A percentile compares a stretch with the other conserved stretches of the same genome.
Evolutionary conservation across 2,888 invertebrate species (phyloP).

Genomic region (Andrena minutula): DNA sequence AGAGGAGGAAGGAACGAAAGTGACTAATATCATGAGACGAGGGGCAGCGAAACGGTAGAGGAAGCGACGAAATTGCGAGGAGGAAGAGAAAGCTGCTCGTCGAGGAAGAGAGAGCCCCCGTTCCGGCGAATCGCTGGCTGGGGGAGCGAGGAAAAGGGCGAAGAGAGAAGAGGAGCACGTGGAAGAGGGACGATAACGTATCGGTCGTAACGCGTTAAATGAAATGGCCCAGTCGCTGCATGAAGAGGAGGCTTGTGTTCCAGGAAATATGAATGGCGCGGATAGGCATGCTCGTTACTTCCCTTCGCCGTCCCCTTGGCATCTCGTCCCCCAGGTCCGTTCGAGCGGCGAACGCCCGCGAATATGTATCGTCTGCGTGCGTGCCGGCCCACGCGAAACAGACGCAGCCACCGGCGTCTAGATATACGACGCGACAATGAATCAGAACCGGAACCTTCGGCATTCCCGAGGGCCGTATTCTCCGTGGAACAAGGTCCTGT

Average conservation of each 20-base stretch:
- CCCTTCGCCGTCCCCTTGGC: conserved; percentile 13
- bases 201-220: conserved; percentile 70
- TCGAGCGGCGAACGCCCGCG: conserved; percentile 8
- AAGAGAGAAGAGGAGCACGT: neutral
- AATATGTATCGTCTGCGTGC: conserved; percentile 56
- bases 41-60: neutral
- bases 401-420: conserved; percentile 77
- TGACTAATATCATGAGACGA: neutral
- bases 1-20: neutral
- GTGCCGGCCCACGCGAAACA: conserved; percentile 60
- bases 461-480: conserved; percentile 76
- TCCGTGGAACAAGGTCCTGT: conserved; percentile 53
- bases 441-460: conserved; percentile 82
- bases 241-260: conserved; percentile 49
- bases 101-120: neutral
- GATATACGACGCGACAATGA: conserved; percentile 80
- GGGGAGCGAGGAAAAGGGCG: neutral
- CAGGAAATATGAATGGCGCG: conserved; percentile 71
- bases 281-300: conserved; percentile 58
- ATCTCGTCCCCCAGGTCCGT: neutral
- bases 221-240: conserved; percentile 54
- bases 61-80: neutral
- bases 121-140: neutral
- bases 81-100: conserved; percentile 16
- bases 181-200: conserved; percentile 64